Evolutionary conservation across 2,113 vertebrate genomes (phyloP), one percentile per base, ranked within the genome.

Genomic region (Oostethus manadensis): DNA sequence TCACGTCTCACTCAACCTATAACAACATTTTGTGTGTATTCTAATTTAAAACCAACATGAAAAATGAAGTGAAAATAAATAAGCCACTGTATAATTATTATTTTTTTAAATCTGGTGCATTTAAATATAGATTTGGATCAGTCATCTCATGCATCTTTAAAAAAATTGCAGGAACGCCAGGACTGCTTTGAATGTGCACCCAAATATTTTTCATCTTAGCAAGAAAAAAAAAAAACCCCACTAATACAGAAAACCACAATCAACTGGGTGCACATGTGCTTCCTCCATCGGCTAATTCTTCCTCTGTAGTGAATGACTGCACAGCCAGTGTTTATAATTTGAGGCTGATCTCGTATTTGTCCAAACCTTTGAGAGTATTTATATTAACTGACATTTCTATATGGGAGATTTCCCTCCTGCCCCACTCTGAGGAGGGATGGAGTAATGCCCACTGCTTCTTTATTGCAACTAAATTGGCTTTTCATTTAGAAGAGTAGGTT

Each of bases 11-110:
- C 70, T 81, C 76, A 74, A 88, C 81, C 80, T 84, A 81, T 81
- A 86, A 87, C 74, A 84, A 82, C 82, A 81, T 83, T 84, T 82
- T 74, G 72, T 77, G 82, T 81, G 73, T 66, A 81, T 82, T 84
- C 73, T 79, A 69, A 84, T 74, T 78, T 74, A 74, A 72, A 76
- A 78, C 66, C 60, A 77, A 66, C 74, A 85, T 86, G 8, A 18
- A 53, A 88, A 78, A 82, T 81, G 81, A 77, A 57, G 64, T 72
- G 76, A 84, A 87, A 88, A 68, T 51, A 61, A 85, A 81, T 75
- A 84, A 73, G 68, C 70, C 77, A 74, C 84, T 87, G 77, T 77
- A 84, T 83, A 81, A 72, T 56, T 60, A 54, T 73, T 70, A 83
- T n/a, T n/a, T n/a, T n/a, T n/a, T n/a, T n/a, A n/a, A n/a, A n/a